phyloP scores from a whole-genome alignment of 2,888 invertebrate genomes.

The Hydropsyche betteni region DNA sequence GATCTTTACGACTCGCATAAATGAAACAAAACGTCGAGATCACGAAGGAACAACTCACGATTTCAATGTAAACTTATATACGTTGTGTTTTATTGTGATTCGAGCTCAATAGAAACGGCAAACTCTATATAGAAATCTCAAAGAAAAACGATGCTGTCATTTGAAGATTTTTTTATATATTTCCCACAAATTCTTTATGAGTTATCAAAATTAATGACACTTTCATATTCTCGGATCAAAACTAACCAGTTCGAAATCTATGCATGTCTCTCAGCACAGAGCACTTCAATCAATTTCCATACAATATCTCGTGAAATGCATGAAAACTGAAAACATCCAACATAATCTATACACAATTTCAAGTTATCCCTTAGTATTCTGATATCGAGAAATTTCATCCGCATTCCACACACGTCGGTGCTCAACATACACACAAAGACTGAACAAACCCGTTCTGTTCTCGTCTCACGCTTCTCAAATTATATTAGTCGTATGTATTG shows the following conservation, averaged over 20 bases:
- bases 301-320: too few species aligned
- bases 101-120: neutral
- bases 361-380: neutral
- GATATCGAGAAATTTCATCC: too few species aligned
- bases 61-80: neutral
- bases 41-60: slow-evolving; percentile 22
- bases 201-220: too few species aligned
- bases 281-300: too few species aligned
- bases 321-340: too few species aligned
- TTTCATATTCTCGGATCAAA: too few species aligned
- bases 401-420: too few species aligned
- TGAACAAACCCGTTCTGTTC: neutral
- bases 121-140: neutral
- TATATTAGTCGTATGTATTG: neutral
- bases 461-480: slow-evolving; percentile 25
- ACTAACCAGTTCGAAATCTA: too few species aligned
- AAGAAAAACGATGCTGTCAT: neutral
- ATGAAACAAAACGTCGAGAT: slow-evolving; percentile 13
- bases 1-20: slow-evolving; percentile 23
- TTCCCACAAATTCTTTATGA: too few species aligned
- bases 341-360: neutral
- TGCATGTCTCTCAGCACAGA: too few species aligned
- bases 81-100: too few species aligned
- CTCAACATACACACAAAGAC: neutral
- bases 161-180: neutral